Evolutionary conservation across 2,888 invertebrate genomes (phyloP), one percentile per base, ranked within the genome.

Genomic region (Alsophila aescularia): DNA sequence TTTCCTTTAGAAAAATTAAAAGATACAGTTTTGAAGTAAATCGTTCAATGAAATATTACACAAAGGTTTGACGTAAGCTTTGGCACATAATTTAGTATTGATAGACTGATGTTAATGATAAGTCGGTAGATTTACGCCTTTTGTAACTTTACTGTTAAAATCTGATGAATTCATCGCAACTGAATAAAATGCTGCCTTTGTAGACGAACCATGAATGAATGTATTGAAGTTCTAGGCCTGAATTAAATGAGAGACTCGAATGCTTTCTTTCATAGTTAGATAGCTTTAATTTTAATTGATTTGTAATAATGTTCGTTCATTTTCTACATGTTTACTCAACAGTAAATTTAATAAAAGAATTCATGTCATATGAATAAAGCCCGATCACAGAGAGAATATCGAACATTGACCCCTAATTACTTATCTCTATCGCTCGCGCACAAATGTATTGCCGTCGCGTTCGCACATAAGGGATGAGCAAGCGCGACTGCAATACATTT

Each of bases 121-220:
- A 55, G 55, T 50, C 43, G 60, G 55, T 66, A 70, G 60, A 52
- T 60, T 43, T 54, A 67, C 54, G 62, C 39, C 52, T 71, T 74
- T 72, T 74, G 66, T 73, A 73, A 62, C 63, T 68, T 64, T 66
- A 52, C 62, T 66, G 50, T 39, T 35, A 21, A 52, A 15, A 51
- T 16, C 14, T 40, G 34, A 52, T 40, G n/a, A 12, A 36, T 35
- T 15, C n/a, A 40, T 35, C 24, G 31, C n/a, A 31, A 14, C 10
- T 34, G 52, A 42, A 36, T 31, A 45, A 35, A 29, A 36, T 12
- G 53, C 59, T 58, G 51, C 54, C 58, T 41, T 45, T 40, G 14
- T 10, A 5, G 40, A 45, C 14, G 21, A 21, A 15, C 9, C 12
- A 21, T 6, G 21, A 21, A 21, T 5, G 3, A 21, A n/a, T 5